Evolutionary conservation across 1,140 invertebrate species (phyloP).

Genomic region (Thaumatotibia leucotreta): DNA sequence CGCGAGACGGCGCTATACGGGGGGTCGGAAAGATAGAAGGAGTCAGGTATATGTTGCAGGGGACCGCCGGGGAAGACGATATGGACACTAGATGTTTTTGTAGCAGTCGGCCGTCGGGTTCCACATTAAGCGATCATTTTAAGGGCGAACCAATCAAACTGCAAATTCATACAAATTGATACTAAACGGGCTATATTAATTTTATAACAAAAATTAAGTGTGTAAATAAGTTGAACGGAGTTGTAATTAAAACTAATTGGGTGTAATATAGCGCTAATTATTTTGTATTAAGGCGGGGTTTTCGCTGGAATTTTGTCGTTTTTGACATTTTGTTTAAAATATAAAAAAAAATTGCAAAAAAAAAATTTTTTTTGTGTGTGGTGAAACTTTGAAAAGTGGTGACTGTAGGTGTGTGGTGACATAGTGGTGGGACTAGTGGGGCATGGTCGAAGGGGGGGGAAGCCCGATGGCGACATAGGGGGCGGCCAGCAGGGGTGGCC

Average conservation of each 20-base stretch:
- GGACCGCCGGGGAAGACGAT: conserved; percentile 37
- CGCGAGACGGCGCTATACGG: conserved; percentile 17
- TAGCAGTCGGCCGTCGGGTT: conserved; percentile 67
- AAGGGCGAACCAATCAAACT: conserved; percentile 73
- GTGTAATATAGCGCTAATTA: conserved; percentile 68
- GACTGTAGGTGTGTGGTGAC: conserved; percentile 18
- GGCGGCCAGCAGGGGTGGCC: conserved; percentile 67
- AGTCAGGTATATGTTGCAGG: conserved; percentile 33
- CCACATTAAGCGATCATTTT: conserved; percentile 73
- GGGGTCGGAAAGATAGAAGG: conserved; percentile 24
- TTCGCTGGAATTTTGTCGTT: conserved; percentile 53
- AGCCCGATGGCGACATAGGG: conserved; percentile 63
- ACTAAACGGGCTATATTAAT: conserved; percentile 76
- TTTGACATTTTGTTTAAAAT: conserved; percentile 35
- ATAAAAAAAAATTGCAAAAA: too few species aligned
- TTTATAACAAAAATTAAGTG: conserved; percentile 77
- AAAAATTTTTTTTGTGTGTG: neutral
- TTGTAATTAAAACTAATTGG: conserved; percentile 74
- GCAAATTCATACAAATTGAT: conserved; percentile 76
- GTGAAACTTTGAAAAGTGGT: neutral
- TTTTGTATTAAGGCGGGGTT: conserved; percentile 65
- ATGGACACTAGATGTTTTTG: conserved; percentile 64
- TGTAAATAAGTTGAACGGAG: conserved; percentile 72
- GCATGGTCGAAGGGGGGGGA: conserved; percentile 29
- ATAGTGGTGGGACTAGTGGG: conserved; percentile 14